A percentile compares a stretch with the other conserved stretches of the same genome.
phyloP scores from a whole-genome alignment of 1,140 invertebrate species.

The Cataglyphis hispanica region DNA sequence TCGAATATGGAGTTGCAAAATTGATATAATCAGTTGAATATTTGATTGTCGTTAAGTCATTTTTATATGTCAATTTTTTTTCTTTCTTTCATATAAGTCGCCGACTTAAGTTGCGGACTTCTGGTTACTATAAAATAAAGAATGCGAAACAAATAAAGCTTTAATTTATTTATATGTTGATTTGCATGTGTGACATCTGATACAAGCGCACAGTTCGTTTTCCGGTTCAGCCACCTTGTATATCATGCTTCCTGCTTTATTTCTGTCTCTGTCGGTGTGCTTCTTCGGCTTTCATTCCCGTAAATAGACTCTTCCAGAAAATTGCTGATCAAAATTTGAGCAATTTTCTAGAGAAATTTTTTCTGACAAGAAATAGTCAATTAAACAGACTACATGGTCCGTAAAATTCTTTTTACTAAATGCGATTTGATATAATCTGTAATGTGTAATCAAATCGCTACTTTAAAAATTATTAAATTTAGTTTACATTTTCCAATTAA shows the following conservation, averaged over 20 bases:
- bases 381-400: slow-evolving; percentile 68
- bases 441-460: slow-evolving; percentile 21
- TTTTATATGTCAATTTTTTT: background rate
- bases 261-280: slow-evolving; percentile 22
- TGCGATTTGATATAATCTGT: background rate
- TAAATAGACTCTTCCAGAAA: slow-evolving; percentile 67
- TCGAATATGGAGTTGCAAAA: background rate
- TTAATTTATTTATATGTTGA: background rate
- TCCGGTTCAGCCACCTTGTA: slow-evolving; percentile 52
- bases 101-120: background rate
- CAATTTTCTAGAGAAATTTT: slow-evolving; percentile 85
- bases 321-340: slow-evolving; percentile 85
- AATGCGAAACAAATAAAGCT: background rate
- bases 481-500: background rate
- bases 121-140: background rate
- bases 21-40: background rate
- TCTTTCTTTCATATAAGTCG: background rate
- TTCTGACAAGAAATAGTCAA: slow-evolving; percentile 80
- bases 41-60: background rate
- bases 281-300: slow-evolving; percentile 62
- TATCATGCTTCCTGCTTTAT: slow-evolving; percentile 58
- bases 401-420: slow-evolving; percentile 1
- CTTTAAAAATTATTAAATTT: slow-evolving; percentile 8
- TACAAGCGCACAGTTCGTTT: background rate
- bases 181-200: background rate